Conservation (phyloP, 2,888 invertebrate genomes). For the Dryomyza anilis region DNA sequence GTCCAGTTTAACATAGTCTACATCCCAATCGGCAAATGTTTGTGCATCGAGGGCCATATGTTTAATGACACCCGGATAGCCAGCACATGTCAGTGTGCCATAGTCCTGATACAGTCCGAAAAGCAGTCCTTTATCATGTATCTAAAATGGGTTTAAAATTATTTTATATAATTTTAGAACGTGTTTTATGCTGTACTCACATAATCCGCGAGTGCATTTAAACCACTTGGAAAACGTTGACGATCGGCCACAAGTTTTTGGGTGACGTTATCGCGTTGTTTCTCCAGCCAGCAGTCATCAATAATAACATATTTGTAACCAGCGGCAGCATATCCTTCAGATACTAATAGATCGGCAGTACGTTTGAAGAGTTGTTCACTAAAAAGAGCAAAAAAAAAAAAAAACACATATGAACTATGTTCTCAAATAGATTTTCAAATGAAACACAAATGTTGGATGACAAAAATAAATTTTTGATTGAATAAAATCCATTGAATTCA, state of each 20-base stretch:
- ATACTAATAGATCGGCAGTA: slow-evolving; percentile 68
- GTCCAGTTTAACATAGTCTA: slow-evolving; percentile 81
- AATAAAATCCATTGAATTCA: no score
- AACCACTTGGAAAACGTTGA: slow-evolving; percentile 74
- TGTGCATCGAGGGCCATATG: slow-evolving; percentile 72
- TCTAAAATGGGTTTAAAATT: slow-evolving; percentile 32
- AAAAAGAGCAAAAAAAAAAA: slow-evolving; percentile 25
- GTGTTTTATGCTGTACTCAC: slow-evolving; percentile 59
- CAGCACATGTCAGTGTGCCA: slow-evolving; percentile 77
- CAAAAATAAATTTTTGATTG: no score
- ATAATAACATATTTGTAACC: slow-evolving; percentile 78
- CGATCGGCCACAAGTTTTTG: slow-evolving; percentile 70
- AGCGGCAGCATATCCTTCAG: slow-evolving; percentile 71
- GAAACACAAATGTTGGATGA: no score
- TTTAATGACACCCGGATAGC: slow-evolving; percentile 74
- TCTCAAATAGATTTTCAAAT: no score
- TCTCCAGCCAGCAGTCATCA: slow-evolving; percentile 80
- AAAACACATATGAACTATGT: no score
- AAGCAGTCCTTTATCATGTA: slow-evolving; percentile 73
- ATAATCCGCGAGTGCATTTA: slow-evolving; percentile 73
- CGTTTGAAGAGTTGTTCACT: slow-evolving; percentile 70
- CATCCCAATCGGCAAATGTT: slow-evolving; percentile 78
- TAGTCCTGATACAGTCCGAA: slow-evolving; percentile 82
- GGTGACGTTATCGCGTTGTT: slow-evolving; percentile 64
- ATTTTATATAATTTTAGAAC: background rate